Evolutionary conservation across 2,888 invertebrate genomes (phyloP).

Genomic region (Drosophila borborema): DNA sequence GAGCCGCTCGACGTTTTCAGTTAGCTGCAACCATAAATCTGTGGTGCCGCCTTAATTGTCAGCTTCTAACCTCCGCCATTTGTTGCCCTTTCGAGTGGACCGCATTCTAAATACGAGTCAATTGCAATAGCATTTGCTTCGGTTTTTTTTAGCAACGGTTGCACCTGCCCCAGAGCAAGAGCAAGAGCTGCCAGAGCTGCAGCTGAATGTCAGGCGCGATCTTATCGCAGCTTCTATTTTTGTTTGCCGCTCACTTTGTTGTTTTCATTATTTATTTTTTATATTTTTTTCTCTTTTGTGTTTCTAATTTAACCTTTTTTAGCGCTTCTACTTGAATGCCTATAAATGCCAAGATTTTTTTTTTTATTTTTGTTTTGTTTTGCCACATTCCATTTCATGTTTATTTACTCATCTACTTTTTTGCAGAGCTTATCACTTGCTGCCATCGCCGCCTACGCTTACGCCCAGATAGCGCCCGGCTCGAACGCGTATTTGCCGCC

Average conservation of each 20-base stretch:
- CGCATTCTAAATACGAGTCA: slow-evolving; percentile 66
- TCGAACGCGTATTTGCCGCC: slow-evolving; percentile 91
- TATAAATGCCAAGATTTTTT: slow-evolving; percentile 49
- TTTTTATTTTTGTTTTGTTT: slow-evolving; percentile 14
- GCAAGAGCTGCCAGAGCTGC: slow-evolving; percentile 9
- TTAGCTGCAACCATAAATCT: slow-evolving; percentile 44
- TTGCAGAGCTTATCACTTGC: slow-evolving; percentile 83
- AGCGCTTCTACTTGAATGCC: slow-evolving; percentile 36
- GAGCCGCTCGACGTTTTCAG: slow-evolving; percentile 19
- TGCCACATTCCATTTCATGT: slow-evolving; percentile 4
- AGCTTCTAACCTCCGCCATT: slow-evolving; percentile 67
- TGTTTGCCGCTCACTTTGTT: slow-evolving; percentile 69
- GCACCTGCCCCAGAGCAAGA: slow-evolving; percentile 63
- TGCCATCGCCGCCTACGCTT: slow-evolving; percentile 76
- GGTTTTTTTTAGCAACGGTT: slow-evolving; percentile 20
- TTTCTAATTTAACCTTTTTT: slow-evolving; percentile 66
- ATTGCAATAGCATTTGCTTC: slow-evolving; percentile 33
- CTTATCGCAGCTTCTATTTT: slow-evolving; percentile 73
- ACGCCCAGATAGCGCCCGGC: slow-evolving; percentile 86
- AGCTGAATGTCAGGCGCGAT: slow-evolving; percentile 78
- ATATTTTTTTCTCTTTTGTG: slow-evolving; percentile 17
- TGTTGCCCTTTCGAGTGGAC: slow-evolving; percentile 66
- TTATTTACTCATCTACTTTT: slow-evolving; percentile 29
- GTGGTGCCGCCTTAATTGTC: slow-evolving; percentile 49
- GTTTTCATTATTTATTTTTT: neutral